phyloP scores from a whole-genome alignment of 2,888 invertebrate species.

The Anthophora plumipes region DNA sequence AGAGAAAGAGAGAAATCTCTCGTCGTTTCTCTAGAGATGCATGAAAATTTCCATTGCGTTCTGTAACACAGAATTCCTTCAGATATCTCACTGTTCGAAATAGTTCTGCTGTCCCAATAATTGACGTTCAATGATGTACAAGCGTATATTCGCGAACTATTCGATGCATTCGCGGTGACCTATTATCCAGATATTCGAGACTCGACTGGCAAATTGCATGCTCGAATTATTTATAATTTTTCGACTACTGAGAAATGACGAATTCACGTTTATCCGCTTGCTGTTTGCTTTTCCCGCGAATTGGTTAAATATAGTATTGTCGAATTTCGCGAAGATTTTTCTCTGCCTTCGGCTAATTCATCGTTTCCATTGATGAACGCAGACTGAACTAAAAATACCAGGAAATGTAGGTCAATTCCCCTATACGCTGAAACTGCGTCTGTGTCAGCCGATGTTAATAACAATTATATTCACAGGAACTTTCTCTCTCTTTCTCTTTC shows the following conservation, averaged over 20 bases:
- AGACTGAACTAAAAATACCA: slow-evolving; percentile 46
- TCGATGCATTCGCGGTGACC: slow-evolving; percentile 20
- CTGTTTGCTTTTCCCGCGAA: no score
- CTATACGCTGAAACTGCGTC: slow-evolving; percentile 36
- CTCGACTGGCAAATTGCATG: neutral
- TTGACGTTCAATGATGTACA: slow-evolving; percentile 13
- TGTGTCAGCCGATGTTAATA: slow-evolving; percentile 48
- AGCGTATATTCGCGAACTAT: slow-evolving; percentile 22
- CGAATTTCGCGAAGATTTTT: neutral
- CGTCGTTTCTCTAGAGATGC: neutral
- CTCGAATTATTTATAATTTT: neutral
- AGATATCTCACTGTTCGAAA: slow-evolving; percentile 13
- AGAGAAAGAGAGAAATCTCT: no score
- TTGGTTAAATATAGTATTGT: slow-evolving; percentile 12
- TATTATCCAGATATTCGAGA: slow-evolving; percentile 27
- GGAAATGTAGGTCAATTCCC: slow-evolving; percentile 58
- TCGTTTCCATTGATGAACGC: slow-evolving; percentile 34
- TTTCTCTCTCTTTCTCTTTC: no score
- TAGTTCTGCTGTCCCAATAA: slow-evolving; percentile 24
- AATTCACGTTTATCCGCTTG: neutral
- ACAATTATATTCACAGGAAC: slow-evolving; percentile 54
- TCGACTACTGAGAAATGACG: neutral
- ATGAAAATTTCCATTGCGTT: neutral
- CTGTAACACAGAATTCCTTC: neutral
- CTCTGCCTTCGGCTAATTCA: neutral